Evolutionary conservation across 2,888 invertebrate species (phyloP), one percentile per base, ranked within the genome.

Genomic region (Nymphalis c-album): DNA sequence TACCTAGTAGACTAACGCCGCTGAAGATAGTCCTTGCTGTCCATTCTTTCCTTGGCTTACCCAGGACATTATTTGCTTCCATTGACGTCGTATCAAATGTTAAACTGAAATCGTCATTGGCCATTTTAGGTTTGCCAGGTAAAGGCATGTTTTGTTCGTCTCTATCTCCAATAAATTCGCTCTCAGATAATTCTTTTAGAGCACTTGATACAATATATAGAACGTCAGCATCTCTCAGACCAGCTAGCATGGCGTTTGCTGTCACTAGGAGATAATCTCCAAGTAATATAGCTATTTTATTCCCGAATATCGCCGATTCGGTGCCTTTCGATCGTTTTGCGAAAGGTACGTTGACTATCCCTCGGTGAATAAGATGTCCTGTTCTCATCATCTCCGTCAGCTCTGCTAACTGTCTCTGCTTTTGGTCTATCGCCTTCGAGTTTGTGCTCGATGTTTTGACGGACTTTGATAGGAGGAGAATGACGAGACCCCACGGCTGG

Each of bases 381-480:
- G 97, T 97, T 77, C 97, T 93, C 73, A 97, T 96, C 96, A 97
- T 96, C 88, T 97, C 97, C 0, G 96, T 96, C 0, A 97, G 94
- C 88, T 97, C 93, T 0, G 93, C 93, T 0, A 92, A 74, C 0
- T 85, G 82, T 73, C 91, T 77, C 13, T 91, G 95, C 26, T 86
- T 80, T 66, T 92, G 88, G 61, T 95, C 87, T 82, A 93, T 77
- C 72, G 94, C 94, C 83, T 95, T 93, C 50, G 94, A 92, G 71
- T 94, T 93, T 10, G 93, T 92, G 6, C 93, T 78, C 91, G 94
- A 94, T 8, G 95, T 95, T 69, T 81, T 87, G 0, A 90, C 87
- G 0, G 97, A 96, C 88, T 97, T 97, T 0, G 97, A 96, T 58
- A 97, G 94, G 0, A 97, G 93, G 3, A 98, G 89, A 4, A 97